Evolutionary conservation across 2,797 vertebrate species (phyloP).

Genomic region (Bryconaethiops microstoma): DNA sequence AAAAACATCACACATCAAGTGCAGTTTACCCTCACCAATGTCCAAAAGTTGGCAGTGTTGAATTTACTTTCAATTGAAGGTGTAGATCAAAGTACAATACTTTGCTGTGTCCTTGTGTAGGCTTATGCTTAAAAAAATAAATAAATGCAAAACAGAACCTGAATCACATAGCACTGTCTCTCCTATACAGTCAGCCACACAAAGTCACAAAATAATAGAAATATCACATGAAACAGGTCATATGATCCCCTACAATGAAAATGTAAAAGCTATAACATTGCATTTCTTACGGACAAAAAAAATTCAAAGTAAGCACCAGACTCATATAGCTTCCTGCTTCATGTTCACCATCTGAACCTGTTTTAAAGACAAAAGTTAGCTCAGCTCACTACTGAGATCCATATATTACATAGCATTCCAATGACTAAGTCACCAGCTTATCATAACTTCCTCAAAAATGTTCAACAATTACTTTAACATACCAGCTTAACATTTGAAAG

Average conservation of each 20-base stretch:
- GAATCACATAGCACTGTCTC: background rate
- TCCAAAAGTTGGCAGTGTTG: conserved; percentile 10
- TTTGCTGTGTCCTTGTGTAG: background rate
- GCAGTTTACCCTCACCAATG: background rate
- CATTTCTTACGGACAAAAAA: background rate
- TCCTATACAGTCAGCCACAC: background rate
- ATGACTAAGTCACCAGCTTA: background rate
- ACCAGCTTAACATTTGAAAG: background rate
- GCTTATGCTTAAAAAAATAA: background rate
- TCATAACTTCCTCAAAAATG: background rate
- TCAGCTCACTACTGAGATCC: background rate
- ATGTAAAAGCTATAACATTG: background rate
- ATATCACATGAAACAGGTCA: background rate
- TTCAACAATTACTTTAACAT: background rate
- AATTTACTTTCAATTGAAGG: conserved; percentile 7
- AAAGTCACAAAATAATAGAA: background rate
- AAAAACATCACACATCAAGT: background rate
- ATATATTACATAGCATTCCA: background rate
- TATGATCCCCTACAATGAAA: background rate
- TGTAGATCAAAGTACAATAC: background rate
- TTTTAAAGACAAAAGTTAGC: conserved; percentile 3
- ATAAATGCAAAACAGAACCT: background rate
- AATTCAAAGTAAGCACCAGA: background rate
- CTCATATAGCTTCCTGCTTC: background rate
- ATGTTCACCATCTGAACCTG: background rate